Conservation (phyloP, 2,888 invertebrate species). For the Argyra leucocephala region DNA sequence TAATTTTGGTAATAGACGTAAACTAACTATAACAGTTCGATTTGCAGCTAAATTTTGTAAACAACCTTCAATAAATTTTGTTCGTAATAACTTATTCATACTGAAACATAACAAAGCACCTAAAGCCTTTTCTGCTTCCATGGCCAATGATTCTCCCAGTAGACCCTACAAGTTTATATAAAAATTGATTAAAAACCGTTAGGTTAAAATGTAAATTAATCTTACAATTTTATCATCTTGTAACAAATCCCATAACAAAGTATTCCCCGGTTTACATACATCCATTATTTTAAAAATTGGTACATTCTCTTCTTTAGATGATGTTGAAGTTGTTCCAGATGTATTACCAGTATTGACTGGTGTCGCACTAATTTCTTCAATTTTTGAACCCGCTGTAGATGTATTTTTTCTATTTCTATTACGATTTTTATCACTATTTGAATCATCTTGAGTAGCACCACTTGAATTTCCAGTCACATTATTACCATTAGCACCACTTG, state of each 20-base stretch:
- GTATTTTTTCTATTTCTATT: conserved; percentile 35
- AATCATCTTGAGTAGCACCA: conserved; percentile 35
- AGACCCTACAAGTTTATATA: conserved; percentile 64
- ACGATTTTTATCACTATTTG: conserved; percentile 36
- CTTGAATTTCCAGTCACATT: not conserved
- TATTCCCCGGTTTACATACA: conserved; percentile 85
- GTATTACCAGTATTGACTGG: conserved; percentile 32
- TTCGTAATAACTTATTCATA: conserved; percentile 78
- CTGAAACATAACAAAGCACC: conserved; percentile 83
- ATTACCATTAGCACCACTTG: not conserved
- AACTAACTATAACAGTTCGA: conserved; percentile 80
- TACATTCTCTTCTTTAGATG: conserved; percentile 20
- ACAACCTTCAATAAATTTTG: conserved; percentile 92
- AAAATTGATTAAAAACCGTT: no score
- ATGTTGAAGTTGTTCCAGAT: not conserved
- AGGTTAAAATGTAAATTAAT: conserved; percentile 25
- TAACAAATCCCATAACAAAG: conserved; percentile 85
- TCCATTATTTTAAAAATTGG: conserved; percentile 45
- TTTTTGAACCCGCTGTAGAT: conserved; percentile 32
- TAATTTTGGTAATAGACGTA: conserved; percentile 78
- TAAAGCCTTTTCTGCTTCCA: conserved; percentile 89
- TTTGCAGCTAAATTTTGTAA: conserved; percentile 80
- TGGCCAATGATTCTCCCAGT: conserved; percentile 78
- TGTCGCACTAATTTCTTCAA: conserved; percentile 34
- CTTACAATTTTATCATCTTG: conserved; percentile 83